Evolutionary conservation across 1,140 invertebrate species (phyloP).

Genomic region (Philaenus spumarius): DNA sequence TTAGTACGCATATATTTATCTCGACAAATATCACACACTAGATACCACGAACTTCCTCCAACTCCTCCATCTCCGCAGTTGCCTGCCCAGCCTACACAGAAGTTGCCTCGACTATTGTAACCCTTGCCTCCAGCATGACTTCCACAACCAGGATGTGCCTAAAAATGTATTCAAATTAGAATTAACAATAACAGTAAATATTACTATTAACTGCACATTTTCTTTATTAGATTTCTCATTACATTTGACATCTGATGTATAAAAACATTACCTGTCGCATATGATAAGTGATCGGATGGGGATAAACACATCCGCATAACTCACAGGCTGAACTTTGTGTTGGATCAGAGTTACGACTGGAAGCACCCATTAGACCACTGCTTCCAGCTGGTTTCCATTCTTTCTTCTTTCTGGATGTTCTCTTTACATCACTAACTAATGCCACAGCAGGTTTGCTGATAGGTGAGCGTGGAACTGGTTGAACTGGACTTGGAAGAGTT

Average conservation of each 20-base stretch:
- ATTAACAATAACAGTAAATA: neutral
- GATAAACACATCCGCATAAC: conserved; percentile 69
- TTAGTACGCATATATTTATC: conserved; percentile 66
- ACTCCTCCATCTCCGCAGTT: conserved; percentile 82
- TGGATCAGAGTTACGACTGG: neutral
- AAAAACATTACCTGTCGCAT: conserved; percentile 77
- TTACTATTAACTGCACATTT: neutral
- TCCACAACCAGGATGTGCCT: conserved; percentile 67
- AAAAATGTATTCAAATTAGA: neutral
- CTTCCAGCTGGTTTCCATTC: conserved; percentile 39
- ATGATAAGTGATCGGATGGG: conserved; percentile 83
- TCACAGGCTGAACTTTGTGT: conserved; percentile 61
- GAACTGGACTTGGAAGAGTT: conserved; percentile 40
- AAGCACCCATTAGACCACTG: neutral
- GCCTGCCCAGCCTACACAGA: conserved; percentile 69
- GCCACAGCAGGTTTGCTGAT: neutral
- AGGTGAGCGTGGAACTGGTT: conserved; percentile 1
- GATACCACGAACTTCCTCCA: conserved; percentile 81
- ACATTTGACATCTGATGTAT: neutral
- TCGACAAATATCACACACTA: conserved; percentile 83
- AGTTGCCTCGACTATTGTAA: conserved; percentile 78
- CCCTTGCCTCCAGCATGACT: conserved; percentile 78
- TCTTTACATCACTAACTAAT: conserved; percentile 12
- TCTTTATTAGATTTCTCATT: neutral
- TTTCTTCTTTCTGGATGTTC: conserved; percentile 51